Evolutionary conservation across 2,888 invertebrate genomes (phyloP).

Genomic region (Dromius quadrimaculatus): DNA sequence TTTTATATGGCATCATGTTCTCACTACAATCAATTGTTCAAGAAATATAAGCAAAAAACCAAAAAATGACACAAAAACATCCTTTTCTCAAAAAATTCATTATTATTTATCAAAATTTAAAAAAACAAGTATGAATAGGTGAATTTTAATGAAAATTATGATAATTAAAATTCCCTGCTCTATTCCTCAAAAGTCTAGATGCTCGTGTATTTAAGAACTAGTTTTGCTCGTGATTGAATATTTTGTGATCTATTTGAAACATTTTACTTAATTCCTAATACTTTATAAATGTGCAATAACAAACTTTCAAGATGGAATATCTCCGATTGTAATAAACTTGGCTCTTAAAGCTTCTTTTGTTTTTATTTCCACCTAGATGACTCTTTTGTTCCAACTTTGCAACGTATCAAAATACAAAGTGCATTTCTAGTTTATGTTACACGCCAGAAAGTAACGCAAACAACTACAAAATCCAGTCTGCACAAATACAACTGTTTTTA

Average conservation of each 20-base stretch:
- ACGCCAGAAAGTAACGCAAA: background rate
- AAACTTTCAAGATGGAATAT: background rate
- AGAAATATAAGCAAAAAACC: too few species aligned
- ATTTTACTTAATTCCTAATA: background rate
- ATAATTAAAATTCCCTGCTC: background rate
- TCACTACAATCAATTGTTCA: too few species aligned
- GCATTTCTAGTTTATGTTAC: background rate
- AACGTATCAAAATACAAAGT: slow-evolving; percentile 4
- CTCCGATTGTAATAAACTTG: background rate
- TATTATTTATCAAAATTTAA: too few species aligned
- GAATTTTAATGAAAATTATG: too few species aligned
- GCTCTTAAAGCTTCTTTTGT: background rate
- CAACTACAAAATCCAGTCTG: background rate
- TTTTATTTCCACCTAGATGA: background rate
- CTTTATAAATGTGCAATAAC: background rate
- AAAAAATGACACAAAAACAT: too few species aligned
- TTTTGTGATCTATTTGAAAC: background rate
- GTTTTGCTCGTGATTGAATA: background rate
- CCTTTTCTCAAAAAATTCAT: too few species aligned
- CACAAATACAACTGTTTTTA: slow-evolving; percentile 8
- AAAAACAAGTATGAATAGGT: too few species aligned
- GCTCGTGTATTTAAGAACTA: background rate
- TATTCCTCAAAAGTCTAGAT: background rate
- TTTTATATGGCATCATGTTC: too few species aligned
- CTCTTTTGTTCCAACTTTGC: slow-evolving; percentile 1